phyloP scores from a whole-genome alignment of 2,888 invertebrate species.

The Seira sanloemensis region DNA sequence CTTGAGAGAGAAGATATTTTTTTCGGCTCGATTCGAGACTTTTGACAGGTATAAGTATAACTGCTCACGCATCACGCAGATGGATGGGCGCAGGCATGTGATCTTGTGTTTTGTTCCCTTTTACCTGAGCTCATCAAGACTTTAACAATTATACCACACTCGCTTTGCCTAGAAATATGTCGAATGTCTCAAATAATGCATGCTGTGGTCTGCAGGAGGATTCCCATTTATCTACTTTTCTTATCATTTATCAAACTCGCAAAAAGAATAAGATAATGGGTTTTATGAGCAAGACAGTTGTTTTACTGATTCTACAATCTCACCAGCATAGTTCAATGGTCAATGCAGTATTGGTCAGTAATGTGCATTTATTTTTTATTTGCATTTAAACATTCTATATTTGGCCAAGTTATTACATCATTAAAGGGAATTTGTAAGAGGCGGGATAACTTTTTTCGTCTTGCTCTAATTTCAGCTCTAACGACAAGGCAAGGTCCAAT shows the following conservation, averaged over 20 bases:
- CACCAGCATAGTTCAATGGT: background rate
- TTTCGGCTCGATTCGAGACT: too few species aligned
- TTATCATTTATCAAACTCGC: slow-evolving; percentile 4
- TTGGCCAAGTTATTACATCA: slow-evolving; percentile 2
- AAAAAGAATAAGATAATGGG: background rate
- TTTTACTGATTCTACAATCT: background rate
- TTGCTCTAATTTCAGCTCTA: background rate
- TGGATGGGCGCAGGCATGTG: too few species aligned
- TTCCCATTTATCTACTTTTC: background rate
- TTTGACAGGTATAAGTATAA: too few species aligned
- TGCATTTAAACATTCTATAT: background rate
- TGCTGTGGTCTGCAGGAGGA: background rate
- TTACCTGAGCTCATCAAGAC: slow-evolving; percentile 1
- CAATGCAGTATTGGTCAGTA: slow-evolving; percentile 29
- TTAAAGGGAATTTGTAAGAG: background rate
- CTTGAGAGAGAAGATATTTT: too few species aligned
- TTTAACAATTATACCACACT: background rate
- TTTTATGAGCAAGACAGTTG: background rate
- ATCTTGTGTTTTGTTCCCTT: slow-evolving; percentile 1
- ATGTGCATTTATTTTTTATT: slow-evolving; percentile 21
- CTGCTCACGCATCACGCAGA: too few species aligned
- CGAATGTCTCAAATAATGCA: background rate
- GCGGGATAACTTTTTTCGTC: background rate
- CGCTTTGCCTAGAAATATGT: background rate
- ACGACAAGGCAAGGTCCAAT: background rate